A percentile compares a stretch with the other conserved stretches of the same genome.
phyloP scores from a whole-genome alignment of 2,113 vertebrate species.

The Microcebus lehilahytsara region DNA sequence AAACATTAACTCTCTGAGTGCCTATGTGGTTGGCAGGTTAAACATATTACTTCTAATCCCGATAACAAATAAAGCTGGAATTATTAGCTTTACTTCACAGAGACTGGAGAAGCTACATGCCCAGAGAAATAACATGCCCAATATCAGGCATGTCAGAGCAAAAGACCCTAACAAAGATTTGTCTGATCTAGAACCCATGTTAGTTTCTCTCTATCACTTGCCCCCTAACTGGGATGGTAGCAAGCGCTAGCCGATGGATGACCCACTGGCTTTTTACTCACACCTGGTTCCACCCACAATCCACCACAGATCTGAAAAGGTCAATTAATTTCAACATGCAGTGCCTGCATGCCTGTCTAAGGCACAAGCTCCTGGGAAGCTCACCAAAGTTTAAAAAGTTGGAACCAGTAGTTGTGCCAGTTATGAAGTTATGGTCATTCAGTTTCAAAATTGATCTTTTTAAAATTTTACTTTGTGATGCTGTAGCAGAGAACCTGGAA shows the following conservation, averaged over 20 bases:
- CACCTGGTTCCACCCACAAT: neutral
- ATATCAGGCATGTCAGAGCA: neutral
- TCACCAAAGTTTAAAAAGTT: neutral
- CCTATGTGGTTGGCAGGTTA: neutral
- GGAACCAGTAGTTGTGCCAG: neutral
- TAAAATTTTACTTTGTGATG: constrained; percentile 5
- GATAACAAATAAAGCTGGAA: neutral
- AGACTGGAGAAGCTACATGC: neutral
- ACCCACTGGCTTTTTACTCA: neutral
- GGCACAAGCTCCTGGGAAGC: neutral
- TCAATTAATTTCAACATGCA: neutral
- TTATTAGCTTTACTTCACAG: neutral
- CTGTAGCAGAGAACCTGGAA: neutral
- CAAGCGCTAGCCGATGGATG: neutral
- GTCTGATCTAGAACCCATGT: neutral
- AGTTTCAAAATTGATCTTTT: constrained; percentile 14
- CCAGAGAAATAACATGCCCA: neutral
- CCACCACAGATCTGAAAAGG: neutral
- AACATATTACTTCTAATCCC: neutral
- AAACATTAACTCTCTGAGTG: neutral
- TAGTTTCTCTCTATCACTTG: neutral
- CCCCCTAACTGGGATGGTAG: neutral
- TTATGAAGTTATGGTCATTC: neutral
- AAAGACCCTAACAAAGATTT: neutral
- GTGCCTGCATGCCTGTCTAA: neutral